phyloP scores from a whole-genome alignment of 2,888 invertebrate species.

The Tachina lurida region DNA sequence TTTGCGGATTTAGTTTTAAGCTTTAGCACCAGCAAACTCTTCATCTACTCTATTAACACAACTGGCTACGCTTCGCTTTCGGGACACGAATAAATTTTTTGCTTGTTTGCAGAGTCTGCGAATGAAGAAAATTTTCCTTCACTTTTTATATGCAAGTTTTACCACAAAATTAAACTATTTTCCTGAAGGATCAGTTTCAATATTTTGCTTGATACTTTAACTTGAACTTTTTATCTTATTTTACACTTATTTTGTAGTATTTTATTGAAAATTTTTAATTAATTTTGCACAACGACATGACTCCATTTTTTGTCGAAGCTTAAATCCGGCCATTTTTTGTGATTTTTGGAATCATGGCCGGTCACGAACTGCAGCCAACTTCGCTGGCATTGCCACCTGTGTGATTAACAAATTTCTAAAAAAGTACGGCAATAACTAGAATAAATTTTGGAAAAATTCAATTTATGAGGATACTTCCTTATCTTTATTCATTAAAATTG shows the following conservation, averaged over 20 bases:
- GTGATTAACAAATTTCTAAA: neutral
- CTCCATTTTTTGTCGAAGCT: conserved; percentile 75
- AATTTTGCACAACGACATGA: conserved; percentile 75
- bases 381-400: conserved; percentile 38
- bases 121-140: conserved; percentile 75
- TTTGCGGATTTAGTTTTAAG: conserved; percentile 65
- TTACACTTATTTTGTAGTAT: conserved; percentile 75
- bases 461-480: too few relatives aligned
- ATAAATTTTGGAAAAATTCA: neutral
- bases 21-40: conserved; percentile 66
- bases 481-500: too few relatives aligned
- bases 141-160: conserved; percentile 72
- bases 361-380: conserved; percentile 67
- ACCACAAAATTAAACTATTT: conserved; percentile 72
- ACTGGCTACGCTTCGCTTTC: conserved; percentile 73
- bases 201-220: conserved; percentile 72
- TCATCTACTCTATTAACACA: conserved; percentile 60
- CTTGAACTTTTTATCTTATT: conserved; percentile 76
- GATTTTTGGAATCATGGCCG: conserved; percentile 66
- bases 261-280: conserved; percentile 78
- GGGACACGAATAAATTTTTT: conserved; percentile 74
- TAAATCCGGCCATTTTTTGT: conserved; percentile 71
- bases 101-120: conserved; percentile 76
- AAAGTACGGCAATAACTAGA: neutral
- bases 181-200: conserved; percentile 62